Conservation (phyloP, 2,113 vertebrate genomes). For the Dermatemys mawii region DNA sequence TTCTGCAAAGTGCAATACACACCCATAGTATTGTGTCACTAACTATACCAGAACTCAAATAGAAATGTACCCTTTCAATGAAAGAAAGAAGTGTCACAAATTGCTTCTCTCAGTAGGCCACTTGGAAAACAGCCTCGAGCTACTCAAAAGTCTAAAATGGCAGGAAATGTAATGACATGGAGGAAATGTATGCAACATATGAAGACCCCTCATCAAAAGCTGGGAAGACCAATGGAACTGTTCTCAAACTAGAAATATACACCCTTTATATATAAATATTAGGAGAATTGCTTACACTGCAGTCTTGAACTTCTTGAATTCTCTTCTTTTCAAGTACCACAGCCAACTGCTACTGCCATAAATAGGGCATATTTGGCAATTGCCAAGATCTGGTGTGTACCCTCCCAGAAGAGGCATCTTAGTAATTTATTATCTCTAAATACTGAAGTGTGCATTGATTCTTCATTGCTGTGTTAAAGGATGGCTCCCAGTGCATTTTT, state of each 20-base stretch:
- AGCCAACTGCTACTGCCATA: background rate
- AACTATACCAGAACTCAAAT: accelerated
- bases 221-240: background rate
- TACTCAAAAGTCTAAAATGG: background rate
- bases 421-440: background rate
- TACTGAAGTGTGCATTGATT: background rate
- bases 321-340: background rate
- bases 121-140: background rate
- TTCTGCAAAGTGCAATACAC: accelerated
- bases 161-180: background rate
- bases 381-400: background rate
- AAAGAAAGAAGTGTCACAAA: background rate
- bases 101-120: background rate
- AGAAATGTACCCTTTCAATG: background rate
- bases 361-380: background rate
- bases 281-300: background rate
- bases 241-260: background rate
- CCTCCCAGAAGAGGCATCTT: background rate
- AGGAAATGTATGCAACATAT: background rate
- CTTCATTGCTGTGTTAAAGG: background rate
- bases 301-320: background rate
- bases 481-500: background rate
- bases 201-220: background rate
- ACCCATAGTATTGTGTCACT: background rate
- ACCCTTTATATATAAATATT: background rate